These are phyloP conservation scores for Myotis davidii DNA, from an alignment of 2,113 vertebrate genomes.

Conservation along the genomic window DNA sequence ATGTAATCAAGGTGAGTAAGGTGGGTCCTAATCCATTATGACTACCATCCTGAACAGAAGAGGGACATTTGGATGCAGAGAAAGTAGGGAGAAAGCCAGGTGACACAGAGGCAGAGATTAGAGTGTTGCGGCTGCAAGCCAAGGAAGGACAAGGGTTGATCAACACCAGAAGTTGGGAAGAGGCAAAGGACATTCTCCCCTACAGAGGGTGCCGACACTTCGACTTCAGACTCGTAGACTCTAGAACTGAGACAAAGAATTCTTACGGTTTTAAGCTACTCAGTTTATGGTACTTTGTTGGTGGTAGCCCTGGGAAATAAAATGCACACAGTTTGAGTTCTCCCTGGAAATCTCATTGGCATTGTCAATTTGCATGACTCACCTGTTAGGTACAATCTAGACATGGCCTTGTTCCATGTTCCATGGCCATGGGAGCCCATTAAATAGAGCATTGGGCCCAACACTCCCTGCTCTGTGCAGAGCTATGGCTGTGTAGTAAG, in stretches of 20 bases:
- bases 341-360: not conserved
- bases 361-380: not conserved
- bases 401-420: not conserved
- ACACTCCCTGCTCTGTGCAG: not conserved
- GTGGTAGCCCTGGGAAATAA: not conserved
- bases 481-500: rapidly evolving
- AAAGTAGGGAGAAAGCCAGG: not conserved
- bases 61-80: not conserved
- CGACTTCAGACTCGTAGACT: not conserved
- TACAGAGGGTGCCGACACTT: too few relatives aligned
- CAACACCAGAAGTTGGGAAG: not conserved
- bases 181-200: not conserved
- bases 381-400: not conserved
- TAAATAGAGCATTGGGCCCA: not conserved
- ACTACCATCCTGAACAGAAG: not conserved
- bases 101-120: not conserved
- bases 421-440: not conserved
- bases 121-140: not conserved
- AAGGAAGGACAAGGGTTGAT: not conserved
- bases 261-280: not conserved
- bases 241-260: not conserved
- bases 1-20: not conserved
- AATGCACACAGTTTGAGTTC: not conserved
- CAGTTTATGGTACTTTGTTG: not conserved
- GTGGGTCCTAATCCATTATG: not conserved